A percentile compares a stretch with the other conserved stretches of the same genome.
Conservation (phyloP, 2,797 vertebrate genomes). For the Rousettus madagascariensis region DNA sequence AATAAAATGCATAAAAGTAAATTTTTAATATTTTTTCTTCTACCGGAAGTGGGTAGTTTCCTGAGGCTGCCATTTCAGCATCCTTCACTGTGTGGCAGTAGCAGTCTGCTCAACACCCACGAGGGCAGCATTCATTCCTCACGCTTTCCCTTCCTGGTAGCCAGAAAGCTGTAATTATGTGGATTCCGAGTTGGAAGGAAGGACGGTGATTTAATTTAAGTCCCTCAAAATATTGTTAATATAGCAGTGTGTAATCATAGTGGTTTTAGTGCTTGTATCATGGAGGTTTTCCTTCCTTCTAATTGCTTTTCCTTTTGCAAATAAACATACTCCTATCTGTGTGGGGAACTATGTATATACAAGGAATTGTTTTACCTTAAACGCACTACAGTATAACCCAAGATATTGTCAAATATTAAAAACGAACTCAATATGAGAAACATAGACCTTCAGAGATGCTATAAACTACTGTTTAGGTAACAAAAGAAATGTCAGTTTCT, state of each 20-base stretch:
- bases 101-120: background rate
- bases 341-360: conserved; percentile 32
- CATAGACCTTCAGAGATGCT: background rate
- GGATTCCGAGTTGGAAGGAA: conserved; percentile 22
- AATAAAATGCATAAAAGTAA: background rate
- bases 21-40: background rate
- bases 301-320: conserved; percentile 7
- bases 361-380: conserved; percentile 25
- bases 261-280: background rate
- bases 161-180: background rate
- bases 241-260: background rate
- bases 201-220: background rate
- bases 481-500: background rate
- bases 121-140: rapidly evolving
- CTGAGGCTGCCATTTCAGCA: conserved; percentile 16
- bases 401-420: conserved; percentile 44
- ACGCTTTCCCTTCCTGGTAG: background rate
- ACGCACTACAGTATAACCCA: background rate
- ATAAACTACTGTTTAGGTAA: background rate
- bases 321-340: conserved; percentile 48
- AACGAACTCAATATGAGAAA: background rate
- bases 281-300: background rate
- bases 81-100: conserved; percentile 76
- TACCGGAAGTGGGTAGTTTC: background rate
- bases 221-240: conserved; percentile 28